These are phyloP conservation scores for Lasioglossum lativentre DNA, from an alignment of 2,888 invertebrate species.

Conservation along the genomic window DNA sequence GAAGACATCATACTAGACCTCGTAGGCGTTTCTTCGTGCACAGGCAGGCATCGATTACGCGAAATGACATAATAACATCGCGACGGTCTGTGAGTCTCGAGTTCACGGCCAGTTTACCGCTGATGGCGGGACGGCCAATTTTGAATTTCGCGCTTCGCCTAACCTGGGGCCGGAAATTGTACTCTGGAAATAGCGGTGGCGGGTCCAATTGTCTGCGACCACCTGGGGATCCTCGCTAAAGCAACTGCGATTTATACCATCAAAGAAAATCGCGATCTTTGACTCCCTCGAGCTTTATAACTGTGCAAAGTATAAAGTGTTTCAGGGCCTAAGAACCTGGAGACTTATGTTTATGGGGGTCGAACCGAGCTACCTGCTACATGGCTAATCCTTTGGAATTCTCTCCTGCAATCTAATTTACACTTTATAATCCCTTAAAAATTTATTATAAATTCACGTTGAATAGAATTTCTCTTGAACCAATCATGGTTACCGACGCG, in stretches of 20 bases:
- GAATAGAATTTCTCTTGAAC: not conserved
- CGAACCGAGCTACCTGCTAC: not conserved
- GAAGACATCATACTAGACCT: not conserved
- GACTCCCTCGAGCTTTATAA: not conserved
- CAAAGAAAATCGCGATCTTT: not conserved
- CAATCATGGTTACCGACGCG: not conserved
- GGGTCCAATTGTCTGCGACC: slow-evolving; percentile 1
- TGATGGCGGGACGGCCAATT: slow-evolving; percentile 8
- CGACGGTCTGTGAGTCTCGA: not conserved
- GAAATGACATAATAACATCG: slow-evolving; percentile 53
- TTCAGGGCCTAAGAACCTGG: not conserved
- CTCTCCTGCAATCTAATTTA: not conserved
- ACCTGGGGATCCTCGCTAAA: not conserved
- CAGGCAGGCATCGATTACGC: slow-evolving; percentile 53
- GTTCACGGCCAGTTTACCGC: slow-evolving; percentile 49
- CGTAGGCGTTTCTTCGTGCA: slow-evolving; percentile 1
- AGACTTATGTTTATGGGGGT: not conserved
- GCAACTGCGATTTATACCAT: not conserved
- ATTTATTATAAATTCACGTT: not conserved
- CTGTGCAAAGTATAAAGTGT: not conserved
- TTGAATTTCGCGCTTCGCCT: slow-evolving; percentile 25
- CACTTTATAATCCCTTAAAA: not conserved
- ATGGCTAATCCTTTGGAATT: not conserved
- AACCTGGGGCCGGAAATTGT: not conserved
- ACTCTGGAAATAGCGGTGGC: not conserved